Conservation (phyloP, 2,113 vertebrate species). For the rabbit (Oryctolagus cuniculus) region mOryCun1.1 NC_091435.1:124232501-124233000, state of each 20-base stretch:
- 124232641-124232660: background rate
- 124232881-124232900: constrained; percentile 36
- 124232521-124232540: constrained; percentile 20
- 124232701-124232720: constrained; percentile 18
- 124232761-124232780: background rate
- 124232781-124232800: constrained; percentile 15
- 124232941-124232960: constrained; percentile 39
- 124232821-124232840: background rate
- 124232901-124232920: background rate
- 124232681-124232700: constrained; percentile 10
- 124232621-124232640: constrained; percentile 49
- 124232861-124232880: constrained; percentile 15
- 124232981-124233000: constrained; percentile 9
- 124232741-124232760: background rate
- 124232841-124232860: constrained; percentile 22
- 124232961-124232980: constrained; percentile 42
- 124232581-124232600: background rate
- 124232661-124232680: background rate
- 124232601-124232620: constrained; percentile 1
- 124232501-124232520: no score
- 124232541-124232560: constrained; percentile 51
- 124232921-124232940: constrained; percentile 42
- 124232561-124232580: constrained; percentile 40
- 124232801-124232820: constrained; percentile 33
- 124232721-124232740: constrained; percentile 14